These are phyloP conservation scores for Phortica variegata DNA, from an alignment of 1,140 invertebrate genomes.

Conservation along the genomic window DNA sequence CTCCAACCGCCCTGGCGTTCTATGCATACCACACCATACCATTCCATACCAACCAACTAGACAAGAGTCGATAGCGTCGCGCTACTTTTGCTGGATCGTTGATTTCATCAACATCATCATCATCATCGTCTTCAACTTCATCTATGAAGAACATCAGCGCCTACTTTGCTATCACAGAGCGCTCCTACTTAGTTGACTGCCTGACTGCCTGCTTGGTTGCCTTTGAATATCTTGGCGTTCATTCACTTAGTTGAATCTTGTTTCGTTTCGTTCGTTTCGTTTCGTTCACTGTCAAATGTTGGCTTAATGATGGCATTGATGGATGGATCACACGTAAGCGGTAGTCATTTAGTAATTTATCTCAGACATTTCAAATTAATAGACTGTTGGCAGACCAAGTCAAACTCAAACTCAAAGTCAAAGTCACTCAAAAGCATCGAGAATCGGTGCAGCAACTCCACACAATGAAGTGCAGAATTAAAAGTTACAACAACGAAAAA, in stretches of 20 bases:
- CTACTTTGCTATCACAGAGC: slow-evolving; percentile 4
- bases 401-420: no score
- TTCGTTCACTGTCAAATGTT: slow-evolving; percentile 46
- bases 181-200: background rate
- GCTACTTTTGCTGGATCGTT: slow-evolving; percentile 40
- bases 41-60: no score
- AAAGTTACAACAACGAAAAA: no score
- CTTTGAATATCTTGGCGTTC: no score
- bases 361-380: slow-evolving; percentile 51
- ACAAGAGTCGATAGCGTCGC: no score
- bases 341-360: slow-evolving; percentile 52
- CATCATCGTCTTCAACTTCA: slow-evolving; percentile 2
- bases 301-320: slow-evolving; percentile 53
- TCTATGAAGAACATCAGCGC: background rate
- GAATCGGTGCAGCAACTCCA: no score
- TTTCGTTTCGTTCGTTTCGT: slow-evolving; percentile 23
- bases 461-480: no score
- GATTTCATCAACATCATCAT: slow-evolving; percentile 10
- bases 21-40: no score
- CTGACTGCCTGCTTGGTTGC: background rate
- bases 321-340: slow-evolving; percentile 54
- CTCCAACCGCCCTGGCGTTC: no score
- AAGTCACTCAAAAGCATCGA: no score
- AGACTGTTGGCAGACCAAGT: slow-evolving; percentile 32
- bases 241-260: slow-evolving; percentile 5